Conservation (phyloP, 2,888 invertebrate genomes). For the Rutpela maculata region DNA sequence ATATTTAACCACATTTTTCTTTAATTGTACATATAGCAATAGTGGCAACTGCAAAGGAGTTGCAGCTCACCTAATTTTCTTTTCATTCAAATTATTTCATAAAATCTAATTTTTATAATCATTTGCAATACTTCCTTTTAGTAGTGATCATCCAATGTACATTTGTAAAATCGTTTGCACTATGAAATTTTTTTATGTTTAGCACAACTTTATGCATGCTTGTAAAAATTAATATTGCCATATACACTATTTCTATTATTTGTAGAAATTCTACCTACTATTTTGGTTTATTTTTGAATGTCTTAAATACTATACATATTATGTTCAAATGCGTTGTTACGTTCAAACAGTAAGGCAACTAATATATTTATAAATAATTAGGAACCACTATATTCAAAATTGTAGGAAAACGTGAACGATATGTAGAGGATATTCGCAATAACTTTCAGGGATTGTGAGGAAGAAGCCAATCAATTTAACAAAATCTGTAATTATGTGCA, state of each 20-base stretch:
- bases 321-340: neutral
- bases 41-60: neutral
- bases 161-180: neutral
- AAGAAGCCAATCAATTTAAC: too few species aligned
- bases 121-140: neutral
- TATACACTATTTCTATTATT: neutral
- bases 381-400: too few species aligned
- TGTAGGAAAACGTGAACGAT: too few species aligned
- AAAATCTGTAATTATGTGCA: too few species aligned
- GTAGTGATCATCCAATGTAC: neutral
- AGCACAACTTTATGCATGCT: neutral
- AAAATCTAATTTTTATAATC: neutral
- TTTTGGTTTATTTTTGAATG: neutral
- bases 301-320: neutral
- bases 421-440: too few species aligned
- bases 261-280: neutral
- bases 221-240: neutral
- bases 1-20: constrained; percentile 41
- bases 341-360: neutral
- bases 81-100: neutral
- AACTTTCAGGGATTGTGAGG: too few species aligned
- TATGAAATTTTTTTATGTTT: neutral
- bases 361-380: too few species aligned
- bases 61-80: neutral
- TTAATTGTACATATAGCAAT: constrained; percentile 22